phyloP scores from a whole-genome alignment of 2,888 invertebrate genomes.

The Leptodirus hochenwartii region DNA sequence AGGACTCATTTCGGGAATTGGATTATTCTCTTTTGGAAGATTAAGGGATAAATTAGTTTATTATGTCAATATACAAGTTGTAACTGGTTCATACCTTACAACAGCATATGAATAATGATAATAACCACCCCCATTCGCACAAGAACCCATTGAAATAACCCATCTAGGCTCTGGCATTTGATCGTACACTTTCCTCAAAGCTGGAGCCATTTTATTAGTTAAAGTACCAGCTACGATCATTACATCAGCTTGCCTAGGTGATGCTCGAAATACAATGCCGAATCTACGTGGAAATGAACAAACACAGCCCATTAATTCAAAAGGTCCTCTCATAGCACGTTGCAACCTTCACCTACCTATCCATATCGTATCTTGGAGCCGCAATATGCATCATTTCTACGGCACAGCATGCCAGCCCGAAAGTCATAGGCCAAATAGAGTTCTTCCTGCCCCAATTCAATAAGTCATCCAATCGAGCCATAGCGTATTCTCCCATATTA shows the following conservation, averaged over 20 bases:
- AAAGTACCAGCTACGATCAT: slow-evolving; percentile 46
- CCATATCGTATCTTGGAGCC: slow-evolving; percentile 52
- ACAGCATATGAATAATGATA: slow-evolving; percentile 64
- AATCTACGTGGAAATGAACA: slow-evolving; percentile 14
- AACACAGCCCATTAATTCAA: background rate
- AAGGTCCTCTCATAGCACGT: background rate
- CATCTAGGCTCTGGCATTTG: slow-evolving; percentile 48
- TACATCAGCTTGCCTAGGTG: slow-evolving; percentile 41
- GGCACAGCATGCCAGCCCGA: slow-evolving; percentile 49
- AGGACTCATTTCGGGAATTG: too few species aligned
- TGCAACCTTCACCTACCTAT: slow-evolving; percentile 21
- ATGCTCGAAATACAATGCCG: slow-evolving; percentile 45
- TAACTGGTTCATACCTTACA: slow-evolving; percentile 28
- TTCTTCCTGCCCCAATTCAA: slow-evolving; percentile 42
- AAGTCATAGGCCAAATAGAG: slow-evolving; percentile 52
- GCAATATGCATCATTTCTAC: slow-evolving; percentile 54
- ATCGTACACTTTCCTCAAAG: slow-evolving; percentile 40
- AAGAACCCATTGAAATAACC: slow-evolving; percentile 63
- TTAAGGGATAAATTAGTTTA: too few species aligned
- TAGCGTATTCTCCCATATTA: slow-evolving; percentile 34
- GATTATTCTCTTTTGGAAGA: too few species aligned
- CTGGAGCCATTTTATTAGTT: slow-evolving; percentile 54
- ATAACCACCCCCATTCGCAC: slow-evolving; percentile 61
- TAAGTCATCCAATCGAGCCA: slow-evolving; percentile 44
- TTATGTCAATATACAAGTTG: background rate